Conservation (phyloP, 2,797 vertebrate species). For the Salmo trutta region DNA sequence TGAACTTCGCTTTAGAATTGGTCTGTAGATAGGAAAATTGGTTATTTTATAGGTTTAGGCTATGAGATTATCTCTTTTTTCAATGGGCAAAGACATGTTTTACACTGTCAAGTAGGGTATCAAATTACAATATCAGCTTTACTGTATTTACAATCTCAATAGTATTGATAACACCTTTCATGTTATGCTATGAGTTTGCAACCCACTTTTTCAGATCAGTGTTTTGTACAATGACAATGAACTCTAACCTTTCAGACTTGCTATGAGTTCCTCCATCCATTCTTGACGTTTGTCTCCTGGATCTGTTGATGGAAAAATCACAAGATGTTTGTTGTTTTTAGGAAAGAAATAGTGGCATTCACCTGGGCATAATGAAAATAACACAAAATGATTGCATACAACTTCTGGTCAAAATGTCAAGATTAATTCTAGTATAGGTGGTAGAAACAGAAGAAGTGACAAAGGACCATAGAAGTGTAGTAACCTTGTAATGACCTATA, state of each 20-base stretch:
- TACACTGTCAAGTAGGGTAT: not conserved
- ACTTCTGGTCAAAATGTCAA: not conserved
- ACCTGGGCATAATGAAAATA: not conserved
- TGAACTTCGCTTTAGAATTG: conserved; percentile 89
- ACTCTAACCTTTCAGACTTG: conserved; percentile 72
- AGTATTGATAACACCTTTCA: not conserved
- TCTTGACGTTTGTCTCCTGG: conserved; percentile 67
- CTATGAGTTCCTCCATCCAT: conserved; percentile 64
- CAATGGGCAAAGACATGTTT: not conserved
- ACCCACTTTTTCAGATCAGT: not conserved
- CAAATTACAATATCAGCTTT: not conserved
- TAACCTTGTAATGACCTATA: too few species aligned
- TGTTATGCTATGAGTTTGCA: not conserved
- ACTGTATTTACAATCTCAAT: not conserved
- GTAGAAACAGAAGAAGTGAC: too few species aligned
- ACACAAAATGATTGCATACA: not conserved
- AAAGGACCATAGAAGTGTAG: too few species aligned
- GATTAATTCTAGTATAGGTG: too few species aligned
- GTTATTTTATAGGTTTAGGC: not conserved
- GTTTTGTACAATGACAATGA: not conserved
- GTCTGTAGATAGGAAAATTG: conserved; percentile 67
- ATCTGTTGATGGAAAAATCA: conserved; percentile 51
- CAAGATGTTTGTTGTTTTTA: conserved; percentile 6
- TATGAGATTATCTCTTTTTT: not conserved
- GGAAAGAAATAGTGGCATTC: not conserved